These are phyloP conservation scores for Exocentrus adspersus DNA, from an alignment of 2,888 invertebrate genomes.

Conservation along the genomic window DNA sequence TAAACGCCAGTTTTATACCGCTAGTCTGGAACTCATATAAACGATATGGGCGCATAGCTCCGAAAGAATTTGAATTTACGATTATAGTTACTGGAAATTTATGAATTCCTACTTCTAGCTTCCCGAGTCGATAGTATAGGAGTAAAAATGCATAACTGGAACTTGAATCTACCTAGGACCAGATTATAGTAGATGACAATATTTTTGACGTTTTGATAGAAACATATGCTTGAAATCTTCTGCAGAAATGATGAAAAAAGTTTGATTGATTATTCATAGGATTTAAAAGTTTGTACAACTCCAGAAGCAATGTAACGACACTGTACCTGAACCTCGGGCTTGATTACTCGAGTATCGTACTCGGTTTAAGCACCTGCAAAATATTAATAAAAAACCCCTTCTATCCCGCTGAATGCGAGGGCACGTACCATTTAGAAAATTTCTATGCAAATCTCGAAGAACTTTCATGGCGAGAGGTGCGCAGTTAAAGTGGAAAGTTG, in stretches of 20 bases:
- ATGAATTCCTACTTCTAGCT: constrained; percentile 11
- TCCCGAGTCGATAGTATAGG: too few relatives aligned
- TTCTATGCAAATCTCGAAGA: constrained; percentile 12
- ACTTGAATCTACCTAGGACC: too few relatives aligned
- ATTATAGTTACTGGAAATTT: constrained; percentile 18
- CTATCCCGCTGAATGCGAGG: constrained; percentile 3
- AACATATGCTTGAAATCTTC: too few relatives aligned
- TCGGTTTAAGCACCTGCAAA: constrained; percentile 2
- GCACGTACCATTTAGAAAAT: constrained; percentile 19
- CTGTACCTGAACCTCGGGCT: background rate
- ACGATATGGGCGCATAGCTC: background rate
- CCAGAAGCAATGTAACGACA: background rate
- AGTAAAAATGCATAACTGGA: too few relatives aligned
- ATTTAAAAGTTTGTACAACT: background rate
- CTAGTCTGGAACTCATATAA: too few relatives aligned
- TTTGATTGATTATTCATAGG: too few relatives aligned
- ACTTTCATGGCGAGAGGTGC: background rate
- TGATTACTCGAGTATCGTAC: constrained; percentile 8
- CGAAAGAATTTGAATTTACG: constrained; percentile 15
- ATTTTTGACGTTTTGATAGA: too few relatives aligned
- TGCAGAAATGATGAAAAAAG: too few relatives aligned
- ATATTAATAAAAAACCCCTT: constrained; percentile 18
- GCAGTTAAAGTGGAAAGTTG: background rate
- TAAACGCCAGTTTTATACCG: too few relatives aligned
- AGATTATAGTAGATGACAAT: too few relatives aligned